These are phyloP conservation scores for Magallana gigas DNA, from an alignment of 1,140 invertebrate genomes.

Conservation along the genomic window DNA sequence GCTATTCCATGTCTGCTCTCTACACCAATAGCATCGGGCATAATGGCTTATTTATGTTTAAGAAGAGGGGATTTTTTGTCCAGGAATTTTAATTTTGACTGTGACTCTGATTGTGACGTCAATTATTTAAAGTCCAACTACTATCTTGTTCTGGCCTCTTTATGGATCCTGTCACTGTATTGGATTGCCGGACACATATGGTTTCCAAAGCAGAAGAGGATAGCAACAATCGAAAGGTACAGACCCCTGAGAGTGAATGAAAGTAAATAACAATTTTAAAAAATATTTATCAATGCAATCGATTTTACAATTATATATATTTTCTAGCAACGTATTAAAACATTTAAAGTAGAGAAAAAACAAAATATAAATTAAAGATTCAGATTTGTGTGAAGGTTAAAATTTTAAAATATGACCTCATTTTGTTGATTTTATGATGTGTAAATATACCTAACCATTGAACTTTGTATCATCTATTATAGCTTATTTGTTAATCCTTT, in stretches of 20 bases:
- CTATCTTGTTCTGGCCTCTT: constrained; percentile 40
- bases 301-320: not conserved
- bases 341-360: not conserved
- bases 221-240: constrained; percentile 94
- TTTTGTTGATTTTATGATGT: not conserved
- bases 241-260: not conserved
- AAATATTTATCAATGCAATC: not conserved
- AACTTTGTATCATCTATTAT: not conserved
- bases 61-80: not conserved
- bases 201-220: constrained; percentile 97
- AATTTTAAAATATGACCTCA: not conserved
- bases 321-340: not conserved
- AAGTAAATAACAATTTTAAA: not conserved
- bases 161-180: constrained; percentile 89
- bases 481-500: constrained; percentile 36
- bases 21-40: constrained; percentile 60
- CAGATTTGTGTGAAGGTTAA: not conserved
- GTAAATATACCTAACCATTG: not conserved
- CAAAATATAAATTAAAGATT: not conserved
- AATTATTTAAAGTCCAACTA: constrained; percentile 7
- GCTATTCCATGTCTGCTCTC: constrained; percentile 64
- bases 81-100: not conserved
- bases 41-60: constrained; percentile 42
- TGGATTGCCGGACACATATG: constrained; percentile 99
- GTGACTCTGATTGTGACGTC: not conserved